phyloP scores from a whole-genome alignment of 2,113 vertebrate species.

The Tretioscincus oriximinensis region DNA sequence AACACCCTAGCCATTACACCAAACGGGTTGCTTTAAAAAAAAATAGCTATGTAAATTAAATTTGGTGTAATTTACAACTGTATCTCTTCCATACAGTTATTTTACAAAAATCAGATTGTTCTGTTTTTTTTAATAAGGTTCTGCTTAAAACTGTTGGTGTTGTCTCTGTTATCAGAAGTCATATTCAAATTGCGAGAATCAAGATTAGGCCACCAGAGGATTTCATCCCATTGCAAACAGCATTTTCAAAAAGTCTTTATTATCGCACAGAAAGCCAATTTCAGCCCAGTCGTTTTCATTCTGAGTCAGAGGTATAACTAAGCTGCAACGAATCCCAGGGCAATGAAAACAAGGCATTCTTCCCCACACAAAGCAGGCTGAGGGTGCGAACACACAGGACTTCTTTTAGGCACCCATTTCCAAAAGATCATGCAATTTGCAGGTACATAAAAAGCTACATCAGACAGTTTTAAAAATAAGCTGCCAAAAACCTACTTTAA shows the following conservation, averaged over 20 bases:
- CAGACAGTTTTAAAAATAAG: no score
- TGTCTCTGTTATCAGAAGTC: neutral
- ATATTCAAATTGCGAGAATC: neutral
- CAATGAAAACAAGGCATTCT: no score
- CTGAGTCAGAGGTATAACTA: neutral
- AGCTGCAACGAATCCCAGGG: neutral
- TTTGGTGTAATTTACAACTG: neutral
- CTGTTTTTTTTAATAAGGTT: neutral
- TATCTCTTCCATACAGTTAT: neutral
- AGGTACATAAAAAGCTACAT: no score
- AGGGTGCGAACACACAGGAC: no score
- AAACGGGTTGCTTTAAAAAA: no score
- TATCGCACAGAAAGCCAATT: neutral
- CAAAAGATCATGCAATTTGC: no score
- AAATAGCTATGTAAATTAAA: neutral
- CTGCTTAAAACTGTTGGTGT: neutral
- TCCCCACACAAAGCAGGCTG: no score
- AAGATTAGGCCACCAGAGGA: neutral
- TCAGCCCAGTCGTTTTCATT: neutral
- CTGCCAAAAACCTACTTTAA: no score
- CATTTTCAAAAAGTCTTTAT: neutral
- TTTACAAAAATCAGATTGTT: neutral
- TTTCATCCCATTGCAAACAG: neutral
- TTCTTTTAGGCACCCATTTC: no score
- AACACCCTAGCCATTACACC: no score